Percentiles rank a stretch among this genome's conserved stretches.
phyloP scores from a whole-genome alignment of 1,140 invertebrate genomes.

The Bombus confusus region DNA sequence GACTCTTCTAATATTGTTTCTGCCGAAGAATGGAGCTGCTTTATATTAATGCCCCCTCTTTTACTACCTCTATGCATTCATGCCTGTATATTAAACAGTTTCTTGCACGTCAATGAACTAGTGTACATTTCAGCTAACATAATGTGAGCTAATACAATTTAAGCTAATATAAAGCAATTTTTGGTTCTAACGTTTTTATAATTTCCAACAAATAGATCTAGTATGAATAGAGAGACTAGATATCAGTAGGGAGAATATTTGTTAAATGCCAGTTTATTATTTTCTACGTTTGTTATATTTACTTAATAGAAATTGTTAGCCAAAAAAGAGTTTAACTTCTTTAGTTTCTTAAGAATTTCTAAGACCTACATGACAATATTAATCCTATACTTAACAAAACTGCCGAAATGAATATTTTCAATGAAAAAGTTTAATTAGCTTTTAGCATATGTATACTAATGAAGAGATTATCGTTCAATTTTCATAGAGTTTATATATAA shows the following conservation, averaged over 20 bases:
- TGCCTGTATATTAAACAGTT: constrained; percentile 66
- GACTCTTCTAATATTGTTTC: constrained; percentile 59
- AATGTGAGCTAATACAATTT: neutral
- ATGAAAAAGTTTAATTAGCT: constrained; percentile 51
- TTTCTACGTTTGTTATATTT: neutral
- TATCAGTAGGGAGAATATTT: too few relatives aligned
- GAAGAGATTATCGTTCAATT: neutral
- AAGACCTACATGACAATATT: neutral
- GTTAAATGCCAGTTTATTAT: neutral
- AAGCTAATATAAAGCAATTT: neutral
- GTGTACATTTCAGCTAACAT: neutral
- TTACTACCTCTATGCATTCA: constrained; percentile 27
- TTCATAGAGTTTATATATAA: constrained; percentile 53
- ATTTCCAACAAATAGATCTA: constrained; percentile 25
- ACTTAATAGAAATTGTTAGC: neutral
- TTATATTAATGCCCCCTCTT: constrained; percentile 76
- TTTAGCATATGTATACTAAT: neutral
- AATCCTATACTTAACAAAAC: neutral
- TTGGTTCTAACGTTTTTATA: neutral
- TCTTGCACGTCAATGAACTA: constrained; percentile 57
- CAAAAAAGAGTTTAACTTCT: neutral
- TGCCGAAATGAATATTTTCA: constrained; percentile 2
- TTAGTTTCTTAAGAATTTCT: too few relatives aligned
- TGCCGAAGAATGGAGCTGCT: constrained; percentile 58
- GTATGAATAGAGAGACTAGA: too few relatives aligned